Base-by-base conservation (phyloP, 2,113 vertebrate genomes). In the Muntiacus muntjak region DNA sequence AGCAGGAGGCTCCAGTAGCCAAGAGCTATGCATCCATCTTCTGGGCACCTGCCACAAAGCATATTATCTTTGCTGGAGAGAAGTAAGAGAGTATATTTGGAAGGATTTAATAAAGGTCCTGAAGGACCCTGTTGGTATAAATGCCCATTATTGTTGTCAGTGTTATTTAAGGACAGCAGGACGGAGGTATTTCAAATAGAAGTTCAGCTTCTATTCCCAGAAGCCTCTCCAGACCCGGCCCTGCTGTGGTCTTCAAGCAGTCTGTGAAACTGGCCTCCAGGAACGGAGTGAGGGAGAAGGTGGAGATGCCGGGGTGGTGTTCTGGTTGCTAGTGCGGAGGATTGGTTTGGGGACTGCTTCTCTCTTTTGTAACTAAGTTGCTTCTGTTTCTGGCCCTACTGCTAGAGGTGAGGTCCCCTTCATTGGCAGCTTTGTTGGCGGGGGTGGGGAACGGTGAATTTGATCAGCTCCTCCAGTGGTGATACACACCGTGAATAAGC, bases 21-120 rank as follows among this genome's bases (percentile, higher is more conserved):
- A 93, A 98, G 95, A 97, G 85, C 92, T 93, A 2, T 82, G 47
- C 28, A 96, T 81, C n/a, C 36, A 40, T 95, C 94, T 97, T 94
- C 58, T 62, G 52, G 57, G 40, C 62, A 76, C 85, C 92, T 97
- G 94, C 96, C 96, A 98, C 88, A 94, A 94, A 93, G 67, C 87
- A 45, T 94, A 83, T 96, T 94, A 91, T 96, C 81, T 97, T 97
- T 96, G 62, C 57, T 89, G 89, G 83, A 60, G 55, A 82, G 89
- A 95, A 95, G 91, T 52, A 83, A 88, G 60, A 79, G 64, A 95
- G 78, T 96, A 89, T 97, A 93, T 97, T 97, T 97, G 95, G 95
- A 97, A 97, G 57, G 95, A 97, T 93, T 97, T 97, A 94, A 98
- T 95, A 95, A 94, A 98, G 67, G 82, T 95, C 91, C 91, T 74